Evolutionary conservation across 2,113 vertebrate genomes (phyloP), one percentile per base, ranked within the genome.

Genomic region (Enhydra lutris): DNA sequence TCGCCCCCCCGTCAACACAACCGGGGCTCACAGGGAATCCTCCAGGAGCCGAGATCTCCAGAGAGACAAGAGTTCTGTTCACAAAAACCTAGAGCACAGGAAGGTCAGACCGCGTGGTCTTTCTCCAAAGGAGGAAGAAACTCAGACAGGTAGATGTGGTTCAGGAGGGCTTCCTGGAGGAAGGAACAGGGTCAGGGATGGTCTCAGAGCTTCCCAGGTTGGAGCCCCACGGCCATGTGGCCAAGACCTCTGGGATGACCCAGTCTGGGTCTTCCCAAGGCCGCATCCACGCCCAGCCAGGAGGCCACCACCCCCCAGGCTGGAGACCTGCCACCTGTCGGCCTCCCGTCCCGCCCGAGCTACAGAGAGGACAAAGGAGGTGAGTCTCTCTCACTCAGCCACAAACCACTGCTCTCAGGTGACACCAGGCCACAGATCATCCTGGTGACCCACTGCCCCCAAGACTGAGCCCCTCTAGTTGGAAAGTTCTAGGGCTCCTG

Each of bases 1-100:
- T n/a, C 7, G 20, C 45, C 29, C 5, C 17, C 52, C 52, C 0
- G 31, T 6, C 59, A 18, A 36, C 59, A 47, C 79, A 17, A 0
- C 24, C 10, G 1, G 39, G 0, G 0, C 7, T 0, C 2, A 3
- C 0, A 2, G 34, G 20, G 57, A 3, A 7, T 4, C 15, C 59
- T 55, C 13, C 4, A 0, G 1, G 8, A 2, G 20, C 63, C 4
- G 1, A 6, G 55, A 20, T 47, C 29, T 83, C 47, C 1, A 0
- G 36, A 9, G 31, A 55, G 26, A 6, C 6, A 7, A 76, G 84
- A 29, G 15, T n/a, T 74, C 29, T 5, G 1, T 24, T 31, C 24
- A 31, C 18, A 3, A 45, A 12, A 63, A 11, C 8, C 3, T 6
- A 0, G 57, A 67, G 29, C 12, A 31, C 12, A 0, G 1, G 24